Conservation (phyloP, 1,140 invertebrate genomes). For the Piezodorus guildinii region DNA sequence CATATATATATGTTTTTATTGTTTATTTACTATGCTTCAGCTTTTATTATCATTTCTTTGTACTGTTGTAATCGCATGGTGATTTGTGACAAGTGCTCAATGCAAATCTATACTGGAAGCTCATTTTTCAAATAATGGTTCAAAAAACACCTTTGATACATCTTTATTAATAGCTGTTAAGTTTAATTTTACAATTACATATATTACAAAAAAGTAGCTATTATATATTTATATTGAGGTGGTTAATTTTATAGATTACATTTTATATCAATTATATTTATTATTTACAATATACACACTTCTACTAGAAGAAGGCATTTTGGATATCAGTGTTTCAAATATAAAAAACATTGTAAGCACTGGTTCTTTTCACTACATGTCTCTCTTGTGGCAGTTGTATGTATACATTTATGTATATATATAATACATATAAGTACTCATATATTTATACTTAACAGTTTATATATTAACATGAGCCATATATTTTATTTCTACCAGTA, state of each 20-base stretch:
- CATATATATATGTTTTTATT: no score
- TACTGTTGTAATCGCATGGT: background rate
- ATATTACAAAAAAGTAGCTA: background rate
- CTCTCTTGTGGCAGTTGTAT: conserved; percentile 5
- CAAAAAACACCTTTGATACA: background rate
- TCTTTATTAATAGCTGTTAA: background rate
- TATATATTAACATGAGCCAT: conserved; percentile 5
- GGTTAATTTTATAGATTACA: no score
- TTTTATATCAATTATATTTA: conserved; percentile 9
- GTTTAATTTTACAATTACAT: conserved; percentile 8
- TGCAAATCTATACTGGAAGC: conserved; percentile 6
- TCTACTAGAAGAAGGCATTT: conserved; percentile 20
- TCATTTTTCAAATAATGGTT: background rate
- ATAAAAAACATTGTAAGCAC: background rate
- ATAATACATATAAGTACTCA: background rate
- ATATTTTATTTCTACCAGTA: conserved; percentile 1
- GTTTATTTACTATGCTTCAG: background rate
- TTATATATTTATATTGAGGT: no score
- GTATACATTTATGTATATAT: background rate
- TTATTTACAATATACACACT: conserved; percentile 21
- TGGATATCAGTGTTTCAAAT: conserved; percentile 5
- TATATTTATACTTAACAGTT: background rate
- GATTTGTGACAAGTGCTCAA: background rate
- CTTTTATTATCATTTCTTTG: conserved; percentile 3
- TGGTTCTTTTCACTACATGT: background rate